These are phyloP conservation scores for Pentamera pediparva DNA, from an alignment of 53 echinoderm and acorn worm genomes.

Conservation along the genomic window DNA sequence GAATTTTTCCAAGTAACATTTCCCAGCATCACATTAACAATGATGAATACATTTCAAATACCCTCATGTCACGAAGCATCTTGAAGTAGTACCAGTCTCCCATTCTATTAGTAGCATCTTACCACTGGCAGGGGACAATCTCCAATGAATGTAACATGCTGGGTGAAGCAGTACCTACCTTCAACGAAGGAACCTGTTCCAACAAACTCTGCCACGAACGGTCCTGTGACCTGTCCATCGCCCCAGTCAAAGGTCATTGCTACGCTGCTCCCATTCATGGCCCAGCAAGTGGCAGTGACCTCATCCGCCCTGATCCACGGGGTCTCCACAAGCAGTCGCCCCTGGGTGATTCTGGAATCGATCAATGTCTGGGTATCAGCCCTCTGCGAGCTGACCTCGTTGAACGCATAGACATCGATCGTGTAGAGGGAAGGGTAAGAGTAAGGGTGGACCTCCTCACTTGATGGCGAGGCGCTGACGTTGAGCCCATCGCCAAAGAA, in stretches of 20 bases:
- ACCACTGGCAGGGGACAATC: no score
- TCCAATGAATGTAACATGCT: no score
- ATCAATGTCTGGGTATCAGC: constrained; percentile 45
- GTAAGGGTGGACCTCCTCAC: constrained; percentile 34
- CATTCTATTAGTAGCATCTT: no score
- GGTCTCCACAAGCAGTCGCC: constrained; percentile 28
- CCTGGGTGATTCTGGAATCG: constrained; percentile 53
- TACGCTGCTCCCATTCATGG: constrained; percentile 67
- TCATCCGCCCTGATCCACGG: constrained; percentile 51
- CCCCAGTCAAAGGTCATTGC: constrained; percentile 74
- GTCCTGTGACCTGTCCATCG: constrained; percentile 52
- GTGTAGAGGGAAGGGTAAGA: constrained; percentile 41
- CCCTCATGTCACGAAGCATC: no score
- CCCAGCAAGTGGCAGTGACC: constrained; percentile 47
- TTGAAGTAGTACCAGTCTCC: no score
- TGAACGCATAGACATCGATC: constrained; percentile 44
- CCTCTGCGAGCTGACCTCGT: constrained; percentile 45
- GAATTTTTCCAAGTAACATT: no score
- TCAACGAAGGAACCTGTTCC: constrained; percentile 36
- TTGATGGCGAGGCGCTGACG: neutral
- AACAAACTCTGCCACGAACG: constrained; percentile 35
- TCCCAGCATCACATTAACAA: no score
- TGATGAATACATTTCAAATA: no score
- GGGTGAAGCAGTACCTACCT: no score
- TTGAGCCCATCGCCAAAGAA: constrained; percentile 55